Conservation (phyloP, 2,888 invertebrate species). For the Gryllus longicercus region DNA sequence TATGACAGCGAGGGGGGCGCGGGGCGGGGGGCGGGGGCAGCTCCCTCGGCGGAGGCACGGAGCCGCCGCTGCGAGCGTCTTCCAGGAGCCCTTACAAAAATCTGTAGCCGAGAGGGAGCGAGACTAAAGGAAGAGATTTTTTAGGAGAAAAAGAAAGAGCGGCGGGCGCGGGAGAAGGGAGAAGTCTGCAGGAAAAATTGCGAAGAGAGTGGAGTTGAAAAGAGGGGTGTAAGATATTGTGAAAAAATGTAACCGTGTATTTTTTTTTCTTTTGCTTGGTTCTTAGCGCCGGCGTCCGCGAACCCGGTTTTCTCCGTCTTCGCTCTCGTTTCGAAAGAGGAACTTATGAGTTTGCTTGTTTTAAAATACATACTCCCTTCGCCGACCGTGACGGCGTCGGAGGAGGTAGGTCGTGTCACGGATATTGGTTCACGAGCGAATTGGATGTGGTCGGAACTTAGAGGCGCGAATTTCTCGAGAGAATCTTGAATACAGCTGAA, state of each 20-base stretch:
- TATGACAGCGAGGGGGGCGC: slow-evolving; percentile 26
- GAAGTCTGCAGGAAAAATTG: slow-evolving; percentile 18
- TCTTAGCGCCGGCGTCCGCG: slow-evolving; percentile 30
- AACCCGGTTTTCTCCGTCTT: slow-evolving; percentile 31
- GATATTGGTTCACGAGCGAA: too few species aligned
- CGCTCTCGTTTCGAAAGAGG: neutral
- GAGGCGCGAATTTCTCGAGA: too few species aligned
- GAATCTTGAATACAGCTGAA: too few species aligned
- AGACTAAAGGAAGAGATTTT: slow-evolving; percentile 10
- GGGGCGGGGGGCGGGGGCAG: neutral
- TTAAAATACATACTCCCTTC: neutral
- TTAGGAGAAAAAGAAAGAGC: neutral
- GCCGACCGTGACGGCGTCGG: neutral
- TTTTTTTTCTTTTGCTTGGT: neutral
- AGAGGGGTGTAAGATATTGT: slow-evolving; percentile 11
- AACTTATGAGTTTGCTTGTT: slow-evolving; percentile 7
- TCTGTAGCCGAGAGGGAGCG: neutral
- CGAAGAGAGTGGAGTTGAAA: slow-evolving; percentile 19
- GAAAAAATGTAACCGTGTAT: slow-evolving; percentile 1
- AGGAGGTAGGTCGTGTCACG: too few species aligned
- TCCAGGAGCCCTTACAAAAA: slow-evolving; percentile 4
- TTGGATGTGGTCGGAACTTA: too few species aligned
- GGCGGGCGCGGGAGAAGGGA: neutral
- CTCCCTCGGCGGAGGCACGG: neutral
- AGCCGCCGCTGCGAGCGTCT: neutral